Evolutionary conservation across 2,888 invertebrate genomes (phyloP).

Genomic region (Julus scandinavius): DNA sequence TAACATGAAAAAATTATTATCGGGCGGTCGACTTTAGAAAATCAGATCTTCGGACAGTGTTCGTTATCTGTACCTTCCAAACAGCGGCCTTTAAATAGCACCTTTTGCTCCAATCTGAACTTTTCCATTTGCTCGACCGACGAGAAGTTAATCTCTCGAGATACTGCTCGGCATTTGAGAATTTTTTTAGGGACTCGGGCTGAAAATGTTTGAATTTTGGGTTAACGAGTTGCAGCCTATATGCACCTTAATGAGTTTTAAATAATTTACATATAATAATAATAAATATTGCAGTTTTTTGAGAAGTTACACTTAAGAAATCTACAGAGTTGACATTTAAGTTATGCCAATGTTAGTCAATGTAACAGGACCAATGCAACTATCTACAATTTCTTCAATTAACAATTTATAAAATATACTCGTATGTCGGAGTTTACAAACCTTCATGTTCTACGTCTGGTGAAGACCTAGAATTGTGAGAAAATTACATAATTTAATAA

Average conservation of each 20-base stretch:
- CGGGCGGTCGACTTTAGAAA: background rate
- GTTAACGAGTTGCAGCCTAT: background rate
- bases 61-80: conserved; percentile 73
- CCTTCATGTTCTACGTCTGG: conserved; percentile 89
- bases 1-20: background rate
- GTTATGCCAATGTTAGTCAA: too few relatives aligned
- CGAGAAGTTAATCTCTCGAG: conserved; percentile 90
- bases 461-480: conserved; percentile 70
- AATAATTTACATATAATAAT: too few relatives aligned
- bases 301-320: too few relatives aligned
- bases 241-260: too few relatives aligned
- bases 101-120: conserved; percentile 90
- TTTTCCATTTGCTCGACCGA: conserved; percentile 93
- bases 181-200: conserved; percentile 98
- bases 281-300: too few relatives aligned
- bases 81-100: conserved; percentile 79
- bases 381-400: background rate
- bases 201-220: conserved; percentile 61
- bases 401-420: background rate
- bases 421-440: conserved; percentile 57
- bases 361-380: background rate
- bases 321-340: too few relatives aligned
- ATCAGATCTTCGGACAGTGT: background rate
- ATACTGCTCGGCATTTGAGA: conserved; percentile 90
- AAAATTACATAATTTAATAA: conserved; percentile 41